Percentiles rank a stretch among this genome's conserved stretches.
phyloP scores from a whole-genome alignment of 2,888 invertebrate genomes.

The Drosophila maculinotata region DNA sequence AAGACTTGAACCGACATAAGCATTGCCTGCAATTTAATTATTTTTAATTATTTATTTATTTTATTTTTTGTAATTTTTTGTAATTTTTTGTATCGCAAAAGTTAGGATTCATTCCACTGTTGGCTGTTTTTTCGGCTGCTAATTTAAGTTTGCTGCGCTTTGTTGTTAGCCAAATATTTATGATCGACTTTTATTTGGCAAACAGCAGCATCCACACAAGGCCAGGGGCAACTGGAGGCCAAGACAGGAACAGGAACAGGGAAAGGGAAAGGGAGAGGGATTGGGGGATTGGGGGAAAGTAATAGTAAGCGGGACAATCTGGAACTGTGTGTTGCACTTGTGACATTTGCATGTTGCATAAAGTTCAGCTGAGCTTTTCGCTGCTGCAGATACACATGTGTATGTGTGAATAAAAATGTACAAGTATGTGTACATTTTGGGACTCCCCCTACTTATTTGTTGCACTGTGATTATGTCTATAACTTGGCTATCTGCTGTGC shows the following conservation, averaged over 20 bases:
- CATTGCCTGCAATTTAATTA: neutral
- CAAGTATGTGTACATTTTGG: constrained; percentile 6
- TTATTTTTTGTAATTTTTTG: too few relatives aligned
- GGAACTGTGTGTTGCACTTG: constrained; percentile 38
- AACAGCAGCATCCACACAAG: constrained; percentile 32
- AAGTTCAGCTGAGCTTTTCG: constrained; percentile 24
- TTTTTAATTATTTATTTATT: too few relatives aligned
- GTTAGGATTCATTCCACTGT: constrained; percentile 16
- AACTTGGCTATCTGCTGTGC: constrained; percentile 27
- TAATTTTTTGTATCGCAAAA: neutral
- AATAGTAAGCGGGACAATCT: constrained; percentile 4
- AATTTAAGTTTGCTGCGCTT: constrained; percentile 69
- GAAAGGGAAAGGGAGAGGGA: neutral
- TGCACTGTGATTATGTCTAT: constrained; percentile 28
- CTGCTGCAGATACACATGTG: constrained; percentile 9
- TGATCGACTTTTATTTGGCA: constrained; percentile 73
- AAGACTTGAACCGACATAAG: neutral
- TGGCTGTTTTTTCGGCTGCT: constrained; percentile 33
- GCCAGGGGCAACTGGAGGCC: constrained; percentile 30
- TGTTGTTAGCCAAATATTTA: constrained; percentile 70
- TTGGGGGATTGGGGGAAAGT: too few relatives aligned
- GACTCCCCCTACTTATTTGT: constrained; percentile 19
- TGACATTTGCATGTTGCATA: constrained; percentile 48
- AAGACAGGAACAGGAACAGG: neutral
- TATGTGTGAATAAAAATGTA: constrained; percentile 5